Percentiles rank a stretch among this genome's conserved stretches.
These are phyloP conservation scores for Hyles euphorbiae DNA, from an alignment of 1,140 invertebrate genomes.

Conservation along the genomic window DNA sequence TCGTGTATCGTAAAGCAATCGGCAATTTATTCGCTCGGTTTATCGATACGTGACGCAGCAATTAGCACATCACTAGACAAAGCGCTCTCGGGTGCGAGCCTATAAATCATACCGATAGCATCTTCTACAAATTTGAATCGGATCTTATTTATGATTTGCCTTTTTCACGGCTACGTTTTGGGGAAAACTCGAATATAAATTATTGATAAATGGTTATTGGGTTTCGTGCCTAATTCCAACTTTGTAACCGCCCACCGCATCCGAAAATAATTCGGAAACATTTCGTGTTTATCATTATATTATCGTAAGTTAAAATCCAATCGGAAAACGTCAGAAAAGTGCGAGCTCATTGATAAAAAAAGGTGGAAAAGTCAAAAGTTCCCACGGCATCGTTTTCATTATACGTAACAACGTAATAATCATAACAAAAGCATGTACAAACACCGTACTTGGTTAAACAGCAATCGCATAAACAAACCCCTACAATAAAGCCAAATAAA, in stretches of 20 bases:
- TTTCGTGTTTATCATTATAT: constrained; percentile 12
- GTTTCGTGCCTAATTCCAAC: constrained; percentile 51
- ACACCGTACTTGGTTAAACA: constrained; percentile 72
- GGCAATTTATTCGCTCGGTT: constrained; percentile 26
- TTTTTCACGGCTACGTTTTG: constrained; percentile 73
- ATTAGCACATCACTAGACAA: constrained; percentile 72
- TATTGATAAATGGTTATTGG: constrained; percentile 65
- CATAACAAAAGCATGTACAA: constrained; percentile 70
- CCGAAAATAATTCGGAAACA: constrained; percentile 9
- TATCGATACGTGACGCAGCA: constrained; percentile 60
- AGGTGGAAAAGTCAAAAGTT: constrained; percentile 29
- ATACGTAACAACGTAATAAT: constrained; percentile 70
- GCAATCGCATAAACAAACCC: constrained; percentile 75
- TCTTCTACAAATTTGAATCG: constrained; percentile 77
- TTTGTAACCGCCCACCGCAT: constrained; percentile 32
- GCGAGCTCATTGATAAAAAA: constrained; percentile 25
- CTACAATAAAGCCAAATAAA: constrained; percentile 75
- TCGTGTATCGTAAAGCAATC: constrained; percentile 18
- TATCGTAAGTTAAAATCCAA: constrained; percentile 14
- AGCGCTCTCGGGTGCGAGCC: constrained; percentile 68
- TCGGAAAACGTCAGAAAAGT: constrained; percentile 13
- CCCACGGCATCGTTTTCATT: constrained; percentile 51
- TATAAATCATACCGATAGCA: constrained; percentile 75
- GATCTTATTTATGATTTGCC: constrained; percentile 76
- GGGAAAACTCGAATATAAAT: constrained; percentile 71